Conservation (phyloP, 92 coral and sea anemone species). For the Epizoanthus rinbou region DNA sequence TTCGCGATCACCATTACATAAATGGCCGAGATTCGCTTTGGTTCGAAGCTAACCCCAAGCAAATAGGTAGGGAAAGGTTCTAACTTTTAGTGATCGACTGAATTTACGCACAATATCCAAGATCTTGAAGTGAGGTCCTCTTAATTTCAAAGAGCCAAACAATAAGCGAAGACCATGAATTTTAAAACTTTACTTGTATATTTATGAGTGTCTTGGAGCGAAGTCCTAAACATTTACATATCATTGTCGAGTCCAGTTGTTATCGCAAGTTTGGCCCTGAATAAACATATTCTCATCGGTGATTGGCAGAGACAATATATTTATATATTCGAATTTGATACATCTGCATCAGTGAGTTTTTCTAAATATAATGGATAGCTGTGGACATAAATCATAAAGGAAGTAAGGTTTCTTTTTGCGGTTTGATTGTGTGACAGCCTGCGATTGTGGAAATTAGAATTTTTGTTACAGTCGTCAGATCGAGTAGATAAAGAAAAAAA, state of each 20-base stretch:
- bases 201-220: slow-evolving; percentile 45
- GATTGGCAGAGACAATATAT: slow-evolving; percentile 31
- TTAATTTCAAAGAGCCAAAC: slow-evolving; percentile 53
- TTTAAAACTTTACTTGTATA: slow-evolving; percentile 67
- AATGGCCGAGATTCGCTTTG: background rate
- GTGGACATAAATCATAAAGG: background rate
- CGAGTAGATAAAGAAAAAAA: no score
- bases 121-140: slow-evolving; percentile 27
- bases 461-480: no score
- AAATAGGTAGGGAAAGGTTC: background rate
- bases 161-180: slow-evolving; percentile 58
- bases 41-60: background rate
- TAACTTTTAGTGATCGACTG: background rate
- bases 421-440: no score
- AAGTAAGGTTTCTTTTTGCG: no score
- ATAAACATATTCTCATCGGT: slow-evolving; percentile 21
- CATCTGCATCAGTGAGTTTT: slow-evolving; percentile 34
- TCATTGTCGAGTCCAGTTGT: slow-evolving; percentile 39
- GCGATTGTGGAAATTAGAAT: no score
- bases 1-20: slow-evolving; percentile 7
- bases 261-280: slow-evolving; percentile 43
- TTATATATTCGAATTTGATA: slow-evolving; percentile 35
- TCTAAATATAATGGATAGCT: slow-evolving; percentile 24
- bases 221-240: slow-evolving; percentile 46
- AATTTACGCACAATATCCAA: slow-evolving; percentile 9